These are phyloP conservation scores for Falcaria lacertinaria DNA, from an alignment of 2,888 invertebrate genomes.

Conservation along the genomic window DNA sequence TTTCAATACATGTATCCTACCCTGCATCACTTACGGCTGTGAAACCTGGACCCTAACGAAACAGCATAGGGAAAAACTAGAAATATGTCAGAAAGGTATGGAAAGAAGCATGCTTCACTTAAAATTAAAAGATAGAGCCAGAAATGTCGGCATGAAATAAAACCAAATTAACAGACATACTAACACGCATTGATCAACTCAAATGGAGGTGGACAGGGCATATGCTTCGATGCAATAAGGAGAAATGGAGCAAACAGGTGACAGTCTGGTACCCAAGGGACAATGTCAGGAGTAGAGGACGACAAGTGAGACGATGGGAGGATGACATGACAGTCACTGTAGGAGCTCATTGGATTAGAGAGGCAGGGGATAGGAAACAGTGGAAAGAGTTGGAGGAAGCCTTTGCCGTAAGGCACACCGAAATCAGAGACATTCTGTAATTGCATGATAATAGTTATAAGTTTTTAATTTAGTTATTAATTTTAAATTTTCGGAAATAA, in stretches of 20 bases:
- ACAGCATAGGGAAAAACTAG: slow-evolving; percentile 2
- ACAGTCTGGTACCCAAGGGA: too few relatives aligned
- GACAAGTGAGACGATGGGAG: too few relatives aligned
- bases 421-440: too few relatives aligned
- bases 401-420: too few relatives aligned
- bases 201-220: too few relatives aligned
- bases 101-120: slow-evolving; percentile 1
- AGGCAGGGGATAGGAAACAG: too few relatives aligned
- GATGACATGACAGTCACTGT: neutral
- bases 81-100: slow-evolving; percentile 1
- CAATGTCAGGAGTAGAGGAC: too few relatives aligned
- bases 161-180: slow-evolving; percentile 1
- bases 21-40: neutral
- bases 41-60: slow-evolving; percentile 2
- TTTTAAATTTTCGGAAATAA: too few relatives aligned
- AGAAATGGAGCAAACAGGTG: neutral
- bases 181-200: neutral
- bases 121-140: neutral
- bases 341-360: too few relatives aligned
- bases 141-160: neutral
- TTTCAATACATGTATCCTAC: neutral
- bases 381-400: too few relatives aligned
- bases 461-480: too few relatives aligned
- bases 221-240: neutral
- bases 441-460: too few relatives aligned